Base-by-base conservation (phyloP, 2,888 invertebrate genomes). In the Clivina fossor region DNA sequence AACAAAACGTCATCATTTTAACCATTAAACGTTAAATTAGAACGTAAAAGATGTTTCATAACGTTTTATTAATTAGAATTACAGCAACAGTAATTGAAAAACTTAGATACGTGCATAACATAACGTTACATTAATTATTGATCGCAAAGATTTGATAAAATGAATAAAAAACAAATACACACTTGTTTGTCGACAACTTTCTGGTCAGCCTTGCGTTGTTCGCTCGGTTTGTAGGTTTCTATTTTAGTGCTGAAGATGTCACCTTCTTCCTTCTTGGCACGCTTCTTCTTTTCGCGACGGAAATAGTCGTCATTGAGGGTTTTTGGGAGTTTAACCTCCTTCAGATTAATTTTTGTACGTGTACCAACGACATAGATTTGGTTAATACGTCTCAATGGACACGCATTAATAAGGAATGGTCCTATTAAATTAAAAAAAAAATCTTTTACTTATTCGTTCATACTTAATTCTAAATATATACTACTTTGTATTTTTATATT, bases 331-430 rank as follows among this genome's bases (percentile, higher is more conserved):
- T 90, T 84, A 59, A 91, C 83, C 49, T 78, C 80, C 22, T 84
- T 83, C 58, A 99, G 76, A 69, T 97, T 90, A 54, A 99, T 67
- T 72, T 85, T 87, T 35, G 97, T 93, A 62, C 89, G 85, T 0
- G 98, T 98, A 59, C 91, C 96, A 69, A 99, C 97, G 18, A 96
- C 94, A 70, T 90, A 98, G 59, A 90, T 87, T 74, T 97, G 98
- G 62, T 93, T 93, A 62, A 99, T 88, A 68, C 99, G 88, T 65
- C 98, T 83, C 66, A 99, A 75, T 4, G 99, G 99, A 71, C 95
- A 95, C 56, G 89, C 90, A 77, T 99, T 99, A 68, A 97, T 80
- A 72, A 88, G 84, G 74, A 88, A 91, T n/a, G 93, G 94, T 57
- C 94, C 89, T 84, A n/a, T n/a, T n/a, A n/a, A n/a, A n/a, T n/a